phyloP scores from a whole-genome alignment of 2,113 vertebrate genomes.

The Falcunculus frontatus region DNA sequence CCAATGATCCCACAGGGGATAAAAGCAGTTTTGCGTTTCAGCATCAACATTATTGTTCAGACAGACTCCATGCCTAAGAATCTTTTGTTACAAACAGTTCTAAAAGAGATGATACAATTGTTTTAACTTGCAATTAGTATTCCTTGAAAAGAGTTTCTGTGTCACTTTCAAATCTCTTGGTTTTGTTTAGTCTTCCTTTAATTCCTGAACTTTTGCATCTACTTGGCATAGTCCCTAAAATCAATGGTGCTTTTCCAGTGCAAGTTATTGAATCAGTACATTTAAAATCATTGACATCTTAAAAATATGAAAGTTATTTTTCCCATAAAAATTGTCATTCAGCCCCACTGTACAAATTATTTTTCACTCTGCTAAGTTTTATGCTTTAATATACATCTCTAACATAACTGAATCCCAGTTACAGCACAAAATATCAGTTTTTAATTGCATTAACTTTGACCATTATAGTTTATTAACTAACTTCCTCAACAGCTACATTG shows the following conservation, averaged over 20 bases:
- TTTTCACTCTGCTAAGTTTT: background rate
- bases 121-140: background rate
- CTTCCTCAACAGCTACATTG: background rate
- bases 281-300: background rate
- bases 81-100: background rate
- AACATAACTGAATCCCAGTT: background rate
- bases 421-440: background rate
- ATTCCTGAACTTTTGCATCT: background rate
- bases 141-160: background rate
- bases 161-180: background rate
- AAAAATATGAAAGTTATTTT: background rate
- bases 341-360: background rate
- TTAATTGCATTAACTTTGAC: background rate
- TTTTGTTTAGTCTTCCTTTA: background rate
- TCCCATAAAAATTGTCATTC: background rate
- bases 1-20: background rate
- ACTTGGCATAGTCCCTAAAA: background rate
- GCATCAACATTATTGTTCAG: background rate
- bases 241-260: background rate
- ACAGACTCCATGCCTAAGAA: background rate
- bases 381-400: background rate
- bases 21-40: background rate
- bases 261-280: background rate
- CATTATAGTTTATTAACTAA: background rate
- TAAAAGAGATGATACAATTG: background rate